phyloP scores from a whole-genome alignment of 1,140 invertebrate genomes.

The Panagrolaimus sp. region DNA sequence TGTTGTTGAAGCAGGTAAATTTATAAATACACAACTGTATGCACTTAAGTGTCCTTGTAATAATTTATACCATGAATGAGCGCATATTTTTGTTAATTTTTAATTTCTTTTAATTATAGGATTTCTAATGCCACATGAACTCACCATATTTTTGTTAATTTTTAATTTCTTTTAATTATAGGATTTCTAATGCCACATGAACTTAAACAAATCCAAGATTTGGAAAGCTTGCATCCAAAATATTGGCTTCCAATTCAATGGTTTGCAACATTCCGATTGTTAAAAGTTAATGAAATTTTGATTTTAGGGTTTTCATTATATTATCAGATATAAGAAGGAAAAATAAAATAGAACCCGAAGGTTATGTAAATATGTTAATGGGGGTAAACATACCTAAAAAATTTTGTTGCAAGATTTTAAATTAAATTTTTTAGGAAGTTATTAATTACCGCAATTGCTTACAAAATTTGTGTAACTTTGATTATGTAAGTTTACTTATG shows the following conservation, averaged over 20 bases:
- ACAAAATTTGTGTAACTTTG: constrained; percentile 48
- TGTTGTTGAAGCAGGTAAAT: constrained; percentile 49
- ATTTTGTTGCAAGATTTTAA: constrained; percentile 39
- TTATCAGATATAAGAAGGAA: constrained; percentile 43
- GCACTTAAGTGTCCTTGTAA: too few relatives aligned
- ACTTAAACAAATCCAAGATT: constrained; percentile 44
- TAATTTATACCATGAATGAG: too few relatives aligned
- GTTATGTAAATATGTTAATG: too few relatives aligned
- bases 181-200: constrained; percentile 54
- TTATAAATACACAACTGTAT: too few relatives aligned
- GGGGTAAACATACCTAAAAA: not conserved
- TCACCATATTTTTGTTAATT: too few relatives aligned
- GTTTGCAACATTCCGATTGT: too few relatives aligned
- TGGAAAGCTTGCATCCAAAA: constrained; percentile 42
- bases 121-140: constrained; percentile 51
- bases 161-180: too few relatives aligned
- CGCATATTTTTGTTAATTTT: too few relatives aligned
- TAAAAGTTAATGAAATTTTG: too few relatives aligned
- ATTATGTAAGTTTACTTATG: constrained; percentile 54
- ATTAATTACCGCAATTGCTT: constrained; percentile 49
- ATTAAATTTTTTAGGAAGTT: constrained; percentile 45
- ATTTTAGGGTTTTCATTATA: constrained; percentile 48
- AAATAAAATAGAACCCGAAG: not conserved
- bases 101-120: too few relatives aligned
- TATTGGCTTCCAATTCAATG: constrained; percentile 55